Evolutionary conservation across 2,113 vertebrate species (phyloP), one percentile per base, ranked within the genome.

Genomic region (Otocyon megalotis): DNA sequence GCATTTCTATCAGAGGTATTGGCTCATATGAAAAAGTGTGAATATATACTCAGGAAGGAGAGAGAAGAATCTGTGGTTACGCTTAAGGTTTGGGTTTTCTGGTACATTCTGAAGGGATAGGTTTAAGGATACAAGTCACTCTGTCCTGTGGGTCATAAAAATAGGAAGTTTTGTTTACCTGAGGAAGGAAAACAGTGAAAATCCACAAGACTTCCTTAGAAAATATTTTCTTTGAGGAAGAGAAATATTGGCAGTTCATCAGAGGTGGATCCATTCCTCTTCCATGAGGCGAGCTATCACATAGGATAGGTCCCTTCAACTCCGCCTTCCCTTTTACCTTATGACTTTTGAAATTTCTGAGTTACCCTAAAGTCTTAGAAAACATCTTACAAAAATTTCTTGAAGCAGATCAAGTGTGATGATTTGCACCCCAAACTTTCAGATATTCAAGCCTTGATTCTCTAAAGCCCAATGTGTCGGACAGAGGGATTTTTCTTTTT

Each of bases 151-250:
- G 15, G 8, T 65, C 28, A 56, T 65, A 89, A 85, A 96, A 90
- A 53, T 71, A 91, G n/a, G 67, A 16, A 79, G 19, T 81, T 94
- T 92, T 96, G n/a, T 79, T 96, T 81, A 72, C 5, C 56, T 91
- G 26, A 74, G 12, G 35, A 93, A 48, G 2, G 56, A 63, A 88
- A 65, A 77, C 0, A 53, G 19, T 79, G 12, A 26, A 26, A 97
- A 95, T 30, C 32, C 43, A 72, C 24, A 53, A 58, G 32, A 12
- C 28, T 67, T 84, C 43, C 5, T n/a, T 62, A 35, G 79, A 20
- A 30, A 90, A 16, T 63, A 15, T 92, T 96, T 90, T 48, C 54
- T 91, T 32, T n/a, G 16, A 89, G 77, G 16, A 91, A 58, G 30
- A 93, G 43, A 94, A 76, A 54, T 83, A 7, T 58, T 88, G 37